These are phyloP conservation scores for Platerodrilus igneus DNA, from an alignment of 2,888 invertebrate species.

Conservation along the genomic window DNA sequence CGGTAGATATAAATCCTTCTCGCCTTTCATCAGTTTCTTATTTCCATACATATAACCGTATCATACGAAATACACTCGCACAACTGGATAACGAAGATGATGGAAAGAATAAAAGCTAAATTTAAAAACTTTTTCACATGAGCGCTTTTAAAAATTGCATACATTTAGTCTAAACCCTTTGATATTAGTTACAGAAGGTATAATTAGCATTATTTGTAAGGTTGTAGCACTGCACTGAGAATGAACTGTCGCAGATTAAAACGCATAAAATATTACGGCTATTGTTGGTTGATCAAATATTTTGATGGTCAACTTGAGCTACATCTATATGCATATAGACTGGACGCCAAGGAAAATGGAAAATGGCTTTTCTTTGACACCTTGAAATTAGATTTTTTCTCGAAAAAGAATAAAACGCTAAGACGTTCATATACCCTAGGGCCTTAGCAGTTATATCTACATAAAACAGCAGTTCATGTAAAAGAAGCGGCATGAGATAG, in stretches of 20 bases:
- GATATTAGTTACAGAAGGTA: too few relatives aligned
- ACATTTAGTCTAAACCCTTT: too few relatives aligned
- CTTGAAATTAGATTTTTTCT: constrained; percentile 51
- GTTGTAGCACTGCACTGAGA: too few relatives aligned
- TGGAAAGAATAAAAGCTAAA: too few relatives aligned
- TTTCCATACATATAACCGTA: constrained; percentile 46
- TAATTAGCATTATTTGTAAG: too few relatives aligned
- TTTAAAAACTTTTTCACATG: too few relatives aligned
- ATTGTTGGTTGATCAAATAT: too few relatives aligned
- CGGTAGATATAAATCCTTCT: constrained; percentile 43
- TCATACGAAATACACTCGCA: constrained; percentile 39
- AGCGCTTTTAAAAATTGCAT: too few relatives aligned
- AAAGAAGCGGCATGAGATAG: constrained; percentile 34
- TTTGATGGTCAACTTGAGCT: constrained; percentile 42
- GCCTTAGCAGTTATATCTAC: constrained; percentile 44
- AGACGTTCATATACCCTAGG: constrained; percentile 43
- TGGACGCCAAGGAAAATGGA: constrained; percentile 45
- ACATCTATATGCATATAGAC: constrained; percentile 32
- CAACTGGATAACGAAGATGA: too few relatives aligned
- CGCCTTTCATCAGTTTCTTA: constrained; percentile 46
- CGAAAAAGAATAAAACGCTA: constrained; percentile 45
- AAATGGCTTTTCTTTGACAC: constrained; percentile 52
- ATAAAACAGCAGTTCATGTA: constrained; percentile 37
- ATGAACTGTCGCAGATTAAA: too few relatives aligned
- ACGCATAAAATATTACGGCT: too few relatives aligned